Conservation (phyloP, 37 sponge, comb jelly and placozoan species). For the Chondrosia reniformis region DNA sequence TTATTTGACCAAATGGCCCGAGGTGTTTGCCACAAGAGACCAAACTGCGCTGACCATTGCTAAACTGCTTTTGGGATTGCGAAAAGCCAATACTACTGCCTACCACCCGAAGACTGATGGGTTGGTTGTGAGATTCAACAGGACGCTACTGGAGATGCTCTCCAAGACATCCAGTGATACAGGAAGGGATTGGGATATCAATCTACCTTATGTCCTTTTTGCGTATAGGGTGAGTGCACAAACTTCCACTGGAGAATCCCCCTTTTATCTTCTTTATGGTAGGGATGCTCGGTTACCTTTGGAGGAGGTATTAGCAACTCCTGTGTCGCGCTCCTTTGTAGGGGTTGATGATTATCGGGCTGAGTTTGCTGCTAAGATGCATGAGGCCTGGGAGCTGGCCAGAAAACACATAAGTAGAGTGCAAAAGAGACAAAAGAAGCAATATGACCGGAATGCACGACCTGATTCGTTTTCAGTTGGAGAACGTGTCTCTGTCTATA, state of each 20-base stretch:
- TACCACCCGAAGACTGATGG: constrained; percentile 63
- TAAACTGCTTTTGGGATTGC: constrained; percentile 33
- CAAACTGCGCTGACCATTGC: constrained; percentile 61
- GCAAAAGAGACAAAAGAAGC: constrained; percentile 8
- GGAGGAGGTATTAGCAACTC: not conserved
- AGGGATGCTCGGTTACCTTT: constrained; percentile 43
- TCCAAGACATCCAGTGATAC: constrained; percentile 23
- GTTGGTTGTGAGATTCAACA: constrained; percentile 44
- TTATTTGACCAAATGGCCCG: constrained; percentile 68
- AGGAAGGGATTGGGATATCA: constrained; percentile 32
- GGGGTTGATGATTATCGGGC: constrained; percentile 29
- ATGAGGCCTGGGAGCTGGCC: constrained; percentile 42
- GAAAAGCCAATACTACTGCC: constrained; percentile 46
- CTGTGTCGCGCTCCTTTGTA: not conserved
- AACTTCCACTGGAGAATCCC: constrained; percentile 40
- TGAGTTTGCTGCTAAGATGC: not conserved
- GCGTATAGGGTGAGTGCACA: constrained; percentile 38
- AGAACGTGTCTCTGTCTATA: constrained; percentile 18
- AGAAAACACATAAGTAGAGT: not conserved
- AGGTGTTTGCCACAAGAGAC: constrained; percentile 45
- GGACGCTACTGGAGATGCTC: constrained; percentile 34
- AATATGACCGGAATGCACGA: constrained; percentile 1
- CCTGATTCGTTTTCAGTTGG: not conserved
- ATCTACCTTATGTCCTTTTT: constrained; percentile 31
- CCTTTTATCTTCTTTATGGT: constrained; percentile 46